Evolutionary conservation across 2,113 vertebrate genomes (phyloP), one percentile per base, ranked within the genome.

Genomic region (Gopherus evgoodei): DNA sequence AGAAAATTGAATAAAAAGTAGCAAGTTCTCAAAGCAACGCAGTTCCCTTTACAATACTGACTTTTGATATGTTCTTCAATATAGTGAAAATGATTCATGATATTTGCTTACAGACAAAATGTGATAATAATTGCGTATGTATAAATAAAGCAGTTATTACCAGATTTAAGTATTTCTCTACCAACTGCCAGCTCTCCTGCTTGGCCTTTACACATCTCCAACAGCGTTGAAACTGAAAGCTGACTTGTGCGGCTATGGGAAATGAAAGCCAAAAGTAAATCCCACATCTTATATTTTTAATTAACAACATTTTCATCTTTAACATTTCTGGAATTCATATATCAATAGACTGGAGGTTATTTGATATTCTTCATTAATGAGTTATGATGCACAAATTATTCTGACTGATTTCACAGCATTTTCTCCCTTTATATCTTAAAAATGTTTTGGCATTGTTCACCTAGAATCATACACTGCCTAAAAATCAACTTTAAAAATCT

Each of bases 201-300:
- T 97, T 99, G 99, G 52, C 99, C 99, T 97, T 98, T 99, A 97
- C 99, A 99, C 94, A 99, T 98, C 94, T 99, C 99, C 98, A 99
- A 53, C 1, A 99, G 96, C 0, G 99, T 99, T 83, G 99, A 99
- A 94, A 99, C 98, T 47, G 99, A 99, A 95, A 99, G 98, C 94
- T 99, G 99, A 96, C 99, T 99, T 65, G 99, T 99, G 85, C 99
- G 99, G 97, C 99, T 99, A 52, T 11, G 95, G 97, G 84, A 80
- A 94, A 89, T 81, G 3, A 89, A 94, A 87, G 93, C 11, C 24
- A 85, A 94, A 72, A 62, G 13, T 2, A 78, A 83, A 25, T n/a
- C 21, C 78, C 84, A 81, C 54, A 83, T 42, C 25, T 93, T 25
- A 82, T n/a, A 11, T 14, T 91, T 93, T 90, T 35, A 56, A 84